These are phyloP conservation scores for Heliconius congener DNA, from an alignment of 1,140 invertebrate species.

Conservation along the genomic window DNA sequence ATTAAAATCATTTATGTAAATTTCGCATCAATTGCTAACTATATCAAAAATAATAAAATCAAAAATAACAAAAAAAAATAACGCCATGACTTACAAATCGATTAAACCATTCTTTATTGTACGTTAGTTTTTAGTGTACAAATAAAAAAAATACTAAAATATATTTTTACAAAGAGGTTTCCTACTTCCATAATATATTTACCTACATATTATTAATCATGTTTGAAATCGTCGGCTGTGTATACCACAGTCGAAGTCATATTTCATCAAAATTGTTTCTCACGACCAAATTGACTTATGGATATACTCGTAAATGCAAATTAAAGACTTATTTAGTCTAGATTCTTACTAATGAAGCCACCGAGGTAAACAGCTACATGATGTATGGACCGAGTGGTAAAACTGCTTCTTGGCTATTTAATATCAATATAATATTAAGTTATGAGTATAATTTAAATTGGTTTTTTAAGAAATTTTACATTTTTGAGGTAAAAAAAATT, in stretches of 20 bases:
- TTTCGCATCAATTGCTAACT: too few relatives aligned
- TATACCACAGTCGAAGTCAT: not conserved
- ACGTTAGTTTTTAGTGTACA: too few relatives aligned
- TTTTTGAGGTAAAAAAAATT: too few relatives aligned
- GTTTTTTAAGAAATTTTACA: too few relatives aligned
- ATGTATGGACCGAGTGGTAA: not conserved
- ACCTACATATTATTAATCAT: not conserved
- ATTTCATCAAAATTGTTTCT: slow-evolving; percentile 14
- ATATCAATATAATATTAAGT: not conserved
- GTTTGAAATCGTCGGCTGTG: not conserved
- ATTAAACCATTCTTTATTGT: too few relatives aligned
- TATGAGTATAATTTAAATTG: not conserved
- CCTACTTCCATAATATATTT: not conserved
- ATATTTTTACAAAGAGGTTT: too few relatives aligned
- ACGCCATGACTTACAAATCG: too few relatives aligned
- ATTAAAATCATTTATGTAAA: too few relatives aligned
- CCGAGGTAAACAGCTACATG: slow-evolving; percentile 6
- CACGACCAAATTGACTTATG: slow-evolving; percentile 4
- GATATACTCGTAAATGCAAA: not conserved
- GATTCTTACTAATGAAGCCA: slow-evolving; percentile 11
- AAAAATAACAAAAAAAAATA: too few relatives aligned
- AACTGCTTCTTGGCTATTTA: not conserved
- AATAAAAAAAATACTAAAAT: too few relatives aligned
- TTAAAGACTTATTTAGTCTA: slow-evolving; percentile 1
- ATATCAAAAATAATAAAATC: too few relatives aligned